phyloP scores from a whole-genome alignment of 2,888 invertebrate genomes.

The Macrosiphum euphorbiae region DNA sequence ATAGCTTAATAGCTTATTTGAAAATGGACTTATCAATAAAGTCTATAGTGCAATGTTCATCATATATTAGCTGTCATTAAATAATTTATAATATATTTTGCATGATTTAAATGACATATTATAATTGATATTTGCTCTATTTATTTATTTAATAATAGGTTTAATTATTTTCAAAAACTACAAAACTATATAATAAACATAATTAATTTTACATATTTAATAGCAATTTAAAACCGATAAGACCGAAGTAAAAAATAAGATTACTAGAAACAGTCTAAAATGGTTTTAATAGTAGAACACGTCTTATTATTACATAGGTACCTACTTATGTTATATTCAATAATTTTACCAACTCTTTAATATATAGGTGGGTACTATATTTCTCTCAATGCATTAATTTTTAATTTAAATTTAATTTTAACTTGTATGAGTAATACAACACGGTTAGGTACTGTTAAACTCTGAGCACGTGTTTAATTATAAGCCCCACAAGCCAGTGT shows the following conservation, averaged over 20 bases:
- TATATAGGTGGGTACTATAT: background rate
- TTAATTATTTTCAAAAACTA: background rate
- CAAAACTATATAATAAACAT: background rate
- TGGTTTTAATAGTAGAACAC: background rate
- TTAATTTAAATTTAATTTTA: too few relatives aligned
- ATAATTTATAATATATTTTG: background rate
- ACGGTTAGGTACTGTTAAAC: background rate
- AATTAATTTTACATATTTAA: background rate
- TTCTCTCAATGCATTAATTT: background rate
- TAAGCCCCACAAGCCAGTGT: background rate
- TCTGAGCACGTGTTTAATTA: background rate
- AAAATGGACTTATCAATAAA: background rate
- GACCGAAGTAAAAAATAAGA: background rate
- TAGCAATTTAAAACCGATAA: background rate
- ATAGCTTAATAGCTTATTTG: background rate
- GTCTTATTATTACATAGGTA: background rate
- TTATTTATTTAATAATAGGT: background rate
- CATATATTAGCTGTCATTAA: background rate
- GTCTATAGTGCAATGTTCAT: constrained; percentile 29
- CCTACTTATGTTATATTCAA: background rate
- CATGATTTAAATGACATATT: background rate
- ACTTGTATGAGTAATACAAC: background rate
- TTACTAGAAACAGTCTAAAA: background rate
- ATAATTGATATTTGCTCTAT: background rate
- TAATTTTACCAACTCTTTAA: background rate